Evolutionary conservation across 2,888 invertebrate genomes (phyloP).

Genomic region (Drosophila multiciliata): DNA sequence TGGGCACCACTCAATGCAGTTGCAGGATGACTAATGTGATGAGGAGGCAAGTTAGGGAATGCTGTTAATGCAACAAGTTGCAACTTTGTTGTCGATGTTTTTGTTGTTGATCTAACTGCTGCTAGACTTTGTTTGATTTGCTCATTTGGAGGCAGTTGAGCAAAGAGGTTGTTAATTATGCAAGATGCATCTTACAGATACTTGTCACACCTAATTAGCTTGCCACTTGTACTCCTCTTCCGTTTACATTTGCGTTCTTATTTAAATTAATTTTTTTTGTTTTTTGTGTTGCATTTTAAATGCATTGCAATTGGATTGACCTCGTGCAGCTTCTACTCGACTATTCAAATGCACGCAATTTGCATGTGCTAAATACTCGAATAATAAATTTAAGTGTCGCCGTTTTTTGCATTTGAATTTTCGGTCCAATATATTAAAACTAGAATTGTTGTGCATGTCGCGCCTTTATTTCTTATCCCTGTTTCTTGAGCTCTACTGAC

Average conservation of each 20-base stretch:
- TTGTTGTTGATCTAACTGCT: conserved; percentile 55
- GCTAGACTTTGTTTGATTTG: conserved; percentile 48
- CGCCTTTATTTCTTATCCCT: background rate
- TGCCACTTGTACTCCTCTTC: background rate
- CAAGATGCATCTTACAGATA: conserved; percentile 51
- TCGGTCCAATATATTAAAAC: background rate
- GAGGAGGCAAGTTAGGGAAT: background rate
- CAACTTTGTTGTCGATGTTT: conserved; percentile 5
- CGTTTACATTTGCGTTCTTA: conserved; percentile 4
- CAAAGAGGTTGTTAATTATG: conserved; percentile 47
- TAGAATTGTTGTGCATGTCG: conserved; percentile 1
- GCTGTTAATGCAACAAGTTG: conserved; percentile 62
- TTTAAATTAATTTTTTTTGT: conserved; percentile 1
- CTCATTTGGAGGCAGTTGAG: conserved; percentile 48
- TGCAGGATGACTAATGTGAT: conserved; percentile 43
- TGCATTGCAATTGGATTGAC: conserved; percentile 48
- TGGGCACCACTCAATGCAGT: conserved; percentile 35
- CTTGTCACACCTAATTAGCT: conserved; percentile 52
- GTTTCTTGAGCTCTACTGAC: background rate
- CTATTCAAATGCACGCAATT: conserved; percentile 27
- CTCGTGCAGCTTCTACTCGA: conserved; percentile 26
- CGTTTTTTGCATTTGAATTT: conserved; percentile 19
- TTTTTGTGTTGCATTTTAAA: conserved; percentile 14
- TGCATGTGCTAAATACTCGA: background rate
- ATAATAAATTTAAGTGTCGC: conserved; percentile 16